A percentile compares a stretch with the other conserved stretches of the same genome.
Conservation (phyloP, 2,113 vertebrate genomes). For the Scalopus aquaticus region DNA sequence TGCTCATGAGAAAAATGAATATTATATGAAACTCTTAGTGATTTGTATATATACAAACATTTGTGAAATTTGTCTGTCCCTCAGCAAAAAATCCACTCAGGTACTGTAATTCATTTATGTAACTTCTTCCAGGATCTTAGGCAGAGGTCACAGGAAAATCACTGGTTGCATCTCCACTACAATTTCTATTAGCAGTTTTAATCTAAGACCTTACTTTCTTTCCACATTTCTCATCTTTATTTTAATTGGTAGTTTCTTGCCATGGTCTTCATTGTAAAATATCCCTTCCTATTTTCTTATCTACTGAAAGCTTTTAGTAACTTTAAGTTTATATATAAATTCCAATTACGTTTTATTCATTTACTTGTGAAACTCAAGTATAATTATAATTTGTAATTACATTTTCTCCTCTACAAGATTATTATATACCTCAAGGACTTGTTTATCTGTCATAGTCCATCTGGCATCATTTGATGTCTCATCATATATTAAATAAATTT, state of each 20-base stretch:
- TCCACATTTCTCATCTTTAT: background rate
- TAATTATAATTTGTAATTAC: conserved; percentile 84
- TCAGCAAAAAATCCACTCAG: background rate
- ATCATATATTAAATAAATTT: background rate
- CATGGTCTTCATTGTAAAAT: conserved; percentile 2
- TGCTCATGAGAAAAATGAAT: background rate
- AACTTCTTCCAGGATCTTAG: background rate
- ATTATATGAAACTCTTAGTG: background rate
- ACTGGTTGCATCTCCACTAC: background rate
- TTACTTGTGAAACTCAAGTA: conserved; percentile 79
- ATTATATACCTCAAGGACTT: conserved; percentile 77
- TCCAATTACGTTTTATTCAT: conserved; percentile 78
- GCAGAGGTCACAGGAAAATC: background rate
- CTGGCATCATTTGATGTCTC: conserved; percentile 57
- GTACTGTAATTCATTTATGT: background rate
- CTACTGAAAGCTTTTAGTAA: conserved; percentile 71
- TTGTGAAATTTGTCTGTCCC: background rate
- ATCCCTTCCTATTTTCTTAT: conserved; percentile 44
- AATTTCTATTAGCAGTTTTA: conserved; percentile 5
- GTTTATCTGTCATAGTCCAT: conserved; percentile 65
- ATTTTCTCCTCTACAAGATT: conserved; percentile 56
- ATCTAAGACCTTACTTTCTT: background rate
- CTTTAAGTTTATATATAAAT: conserved; percentile 64
- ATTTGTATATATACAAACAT: background rate
- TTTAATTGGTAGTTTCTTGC: conserved; percentile 25